Conservation (phyloP, 2,888 invertebrate genomes). For the Sycophila texana region DNA sequence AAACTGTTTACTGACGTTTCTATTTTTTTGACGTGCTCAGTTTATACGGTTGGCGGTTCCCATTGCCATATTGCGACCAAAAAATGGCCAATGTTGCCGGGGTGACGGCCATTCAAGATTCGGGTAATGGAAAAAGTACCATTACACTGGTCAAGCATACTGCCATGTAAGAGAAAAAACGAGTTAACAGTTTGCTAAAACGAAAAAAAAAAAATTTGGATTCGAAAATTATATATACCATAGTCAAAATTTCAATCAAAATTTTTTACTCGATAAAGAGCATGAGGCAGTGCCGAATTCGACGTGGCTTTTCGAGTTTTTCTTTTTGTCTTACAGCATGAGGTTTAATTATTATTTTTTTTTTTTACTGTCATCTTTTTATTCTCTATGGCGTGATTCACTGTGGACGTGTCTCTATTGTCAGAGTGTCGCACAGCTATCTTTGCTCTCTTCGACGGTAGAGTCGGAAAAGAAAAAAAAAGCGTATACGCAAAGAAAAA, state of each 20-base stretch:
- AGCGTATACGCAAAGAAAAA: not conserved
- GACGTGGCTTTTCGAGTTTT: slow-evolving; percentile 67
- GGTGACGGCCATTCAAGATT: slow-evolving; percentile 74
- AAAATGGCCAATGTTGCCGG: slow-evolving; percentile 81
- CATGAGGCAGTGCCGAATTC: slow-evolving; percentile 67
- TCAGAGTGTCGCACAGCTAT: slow-evolving; percentile 21
- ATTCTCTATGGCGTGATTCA: slow-evolving; percentile 7
- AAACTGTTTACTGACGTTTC: slow-evolving; percentile 40
- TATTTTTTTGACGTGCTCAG: slow-evolving; percentile 76
- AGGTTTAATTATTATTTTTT: slow-evolving; percentile 40
- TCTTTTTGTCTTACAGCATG: slow-evolving; percentile 66
- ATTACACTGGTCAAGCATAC: slow-evolving; percentile 76
- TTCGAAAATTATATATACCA: not conserved
- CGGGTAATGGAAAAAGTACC: slow-evolving; percentile 76
- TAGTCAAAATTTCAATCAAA: slow-evolving; percentile 22
- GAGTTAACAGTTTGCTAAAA: slow-evolving; percentile 58
- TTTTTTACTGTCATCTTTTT: not conserved
- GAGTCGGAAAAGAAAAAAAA: not conserved
- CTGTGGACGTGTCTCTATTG: slow-evolving; percentile 14
- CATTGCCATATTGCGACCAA: slow-evolving; percentile 97
- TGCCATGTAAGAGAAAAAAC: slow-evolving; percentile 72
- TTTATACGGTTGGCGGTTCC: slow-evolving; percentile 97
- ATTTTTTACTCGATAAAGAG: slow-evolving; percentile 59
- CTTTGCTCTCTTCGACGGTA: slow-evolving; percentile 32
- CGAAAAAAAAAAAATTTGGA: slow-evolving; percentile 12